Conservation (phyloP, 2,113 vertebrate species). For the Setophaga coronata region DNA sequence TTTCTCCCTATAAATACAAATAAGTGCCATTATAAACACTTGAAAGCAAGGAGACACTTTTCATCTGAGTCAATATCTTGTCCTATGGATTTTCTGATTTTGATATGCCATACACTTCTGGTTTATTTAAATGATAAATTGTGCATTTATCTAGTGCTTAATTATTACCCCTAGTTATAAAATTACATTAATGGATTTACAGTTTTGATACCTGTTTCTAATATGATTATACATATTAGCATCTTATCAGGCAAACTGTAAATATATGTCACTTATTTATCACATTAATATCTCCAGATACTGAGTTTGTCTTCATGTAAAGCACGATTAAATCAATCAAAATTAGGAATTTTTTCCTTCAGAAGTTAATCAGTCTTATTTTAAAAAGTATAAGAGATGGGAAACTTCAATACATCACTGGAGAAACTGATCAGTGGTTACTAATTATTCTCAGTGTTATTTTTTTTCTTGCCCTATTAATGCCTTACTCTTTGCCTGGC, state of each 20-base stretch:
- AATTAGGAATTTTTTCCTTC: neutral
- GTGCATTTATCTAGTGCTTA: neutral
- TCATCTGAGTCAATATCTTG: neutral
- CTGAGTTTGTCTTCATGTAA: neutral
- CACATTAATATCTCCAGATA: neutral
- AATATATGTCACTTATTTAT: neutral
- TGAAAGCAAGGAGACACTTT: neutral
- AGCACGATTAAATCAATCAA: neutral
- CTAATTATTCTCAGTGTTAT: neutral
- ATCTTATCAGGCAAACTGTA: neutral
- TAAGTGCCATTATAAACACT: neutral
- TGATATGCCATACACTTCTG: neutral
- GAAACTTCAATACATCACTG: neutral
- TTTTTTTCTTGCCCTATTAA: neutral
- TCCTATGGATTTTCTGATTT: neutral
- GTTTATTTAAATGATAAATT: constrained; percentile 4
- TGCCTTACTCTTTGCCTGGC: neutral
- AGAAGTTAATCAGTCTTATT: neutral
- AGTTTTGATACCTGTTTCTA: neutral
- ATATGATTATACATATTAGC: neutral
- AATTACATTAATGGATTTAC: neutral
- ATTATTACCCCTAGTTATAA: neutral
- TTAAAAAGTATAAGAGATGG: neutral
- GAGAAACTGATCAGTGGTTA: neutral
- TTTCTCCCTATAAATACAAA: neutral